phyloP scores from a whole-genome alignment of 1,140 invertebrate species.

The Penaeus vannamei region DNA sequence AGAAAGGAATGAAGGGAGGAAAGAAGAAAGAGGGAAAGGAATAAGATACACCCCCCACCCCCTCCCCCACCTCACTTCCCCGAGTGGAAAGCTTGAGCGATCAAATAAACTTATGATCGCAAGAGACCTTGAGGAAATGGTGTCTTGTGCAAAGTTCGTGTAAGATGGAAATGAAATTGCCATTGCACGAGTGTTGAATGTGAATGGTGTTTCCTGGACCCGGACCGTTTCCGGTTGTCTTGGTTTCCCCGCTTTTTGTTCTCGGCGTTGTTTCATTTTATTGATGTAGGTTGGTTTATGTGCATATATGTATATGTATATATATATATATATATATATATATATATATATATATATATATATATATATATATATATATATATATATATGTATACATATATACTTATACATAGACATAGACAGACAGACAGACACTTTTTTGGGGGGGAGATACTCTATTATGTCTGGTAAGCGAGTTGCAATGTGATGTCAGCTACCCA shows the following conservation, averaged over 20 bases:
- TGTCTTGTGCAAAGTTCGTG: slow-evolving; percentile 24
- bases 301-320: not conserved
- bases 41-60: no score
- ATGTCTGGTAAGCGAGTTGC: no score
- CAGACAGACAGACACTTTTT: no score
- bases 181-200: no score
- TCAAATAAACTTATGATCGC: not conserved
- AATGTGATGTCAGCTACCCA: no score
- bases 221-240: not conserved
- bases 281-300: not conserved
- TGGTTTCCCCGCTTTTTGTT: no score
- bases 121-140: not conserved
- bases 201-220: not conserved
- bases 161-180: slow-evolving; percentile 25
- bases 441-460: no score
- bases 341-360: not conserved
- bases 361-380: not conserved
- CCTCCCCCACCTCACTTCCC: no score
- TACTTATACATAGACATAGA: not conserved
- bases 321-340: not conserved
- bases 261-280: not conserved
- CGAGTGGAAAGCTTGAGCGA: no score
- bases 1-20: no score
- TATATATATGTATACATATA: not conserved
- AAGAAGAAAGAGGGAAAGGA: no score